Percentiles rank a stretch among this genome's conserved stretches.
Evolutionary conservation across 2,113 vertebrate species (phyloP).

Genomic region (Catharus fuscescens): DNA sequence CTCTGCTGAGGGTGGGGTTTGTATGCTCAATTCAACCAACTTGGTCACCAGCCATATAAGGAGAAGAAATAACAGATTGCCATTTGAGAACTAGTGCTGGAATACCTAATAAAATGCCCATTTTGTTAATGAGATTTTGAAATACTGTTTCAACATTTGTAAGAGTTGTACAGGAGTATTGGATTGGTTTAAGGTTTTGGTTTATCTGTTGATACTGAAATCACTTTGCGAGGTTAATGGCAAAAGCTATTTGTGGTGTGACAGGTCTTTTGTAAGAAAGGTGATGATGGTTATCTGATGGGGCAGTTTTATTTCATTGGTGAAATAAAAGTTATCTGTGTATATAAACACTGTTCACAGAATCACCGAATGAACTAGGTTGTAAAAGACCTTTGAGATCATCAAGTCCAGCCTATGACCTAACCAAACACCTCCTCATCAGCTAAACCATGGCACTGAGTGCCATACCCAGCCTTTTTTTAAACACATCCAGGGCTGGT

Average conservation of each 20-base stretch:
- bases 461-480: rapidly evolving
- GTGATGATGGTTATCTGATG: neutral
- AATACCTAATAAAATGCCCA: neutral
- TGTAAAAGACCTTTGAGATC: neutral
- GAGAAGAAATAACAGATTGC: neutral
- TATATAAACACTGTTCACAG: neutral
- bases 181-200: neutral
- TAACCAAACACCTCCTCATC: neutral
- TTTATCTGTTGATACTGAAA: neutral
- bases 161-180: neutral
- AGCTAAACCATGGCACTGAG: neutral
- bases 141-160: neutral
- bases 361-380: neutral
- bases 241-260: neutral
- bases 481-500: neutral
- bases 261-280: neutral
- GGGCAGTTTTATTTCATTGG: neutral
- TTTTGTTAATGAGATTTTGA: neutral
- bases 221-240: neutral
- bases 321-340: neutral
- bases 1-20: neutral
- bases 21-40: neutral
- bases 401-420: neutral
- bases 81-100: neutral
- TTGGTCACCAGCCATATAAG: neutral